Evolutionary conservation across 2,797 vertebrate species (phyloP), one percentile per base, ranked within the genome.

Genomic region (Sebastes diaconus): DNA sequence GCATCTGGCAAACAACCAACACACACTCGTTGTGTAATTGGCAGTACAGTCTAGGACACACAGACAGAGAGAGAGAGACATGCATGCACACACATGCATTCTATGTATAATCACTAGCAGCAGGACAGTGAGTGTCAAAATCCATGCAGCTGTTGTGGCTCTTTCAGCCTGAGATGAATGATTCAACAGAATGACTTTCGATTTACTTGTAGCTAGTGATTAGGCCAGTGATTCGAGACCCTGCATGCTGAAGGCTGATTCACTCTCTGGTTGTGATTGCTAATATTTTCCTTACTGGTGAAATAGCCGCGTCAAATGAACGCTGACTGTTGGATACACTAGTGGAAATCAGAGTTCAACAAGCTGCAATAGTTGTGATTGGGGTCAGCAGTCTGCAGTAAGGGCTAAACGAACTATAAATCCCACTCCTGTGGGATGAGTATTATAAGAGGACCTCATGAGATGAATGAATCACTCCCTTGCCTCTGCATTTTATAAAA

Each of bases 381-480:
- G 73, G 58, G 73, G 83, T 85, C 87, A 81, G 76, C 70, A 61
- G 58, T 79, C 66, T 83, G 73, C 63, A 63, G 71, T 73, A 4
- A 55, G 8, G 4, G 77, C 75, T 77, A 79, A 87, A 82, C 68
- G 71, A 66, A 83, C 20, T 71, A 39, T 69, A 67, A 81, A 67
- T 73, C 73, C 58, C 65, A 52, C 57, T 73, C 3, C 66, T 61
- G 73, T 63, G 75, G 70, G 72, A 79, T 27, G 25, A 58, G 54
- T 50, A 59, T 58, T 79, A 88, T 73, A 54, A 52, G 77, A 70
- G 29, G 76, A 76, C 74, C 78, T 84, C 22, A 30, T 86, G 70
- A 75, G 77, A 83, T 83, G 72, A 88, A 87, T 85, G 77, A 82
- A 83, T 91, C 50, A 76, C 80, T 84, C 76, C 75, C 72, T 29